Evolutionary conservation across 1,140 invertebrate genomes (phyloP), one percentile per base, ranked within the genome.

Genomic region (Ceratina calcarata): DNA sequence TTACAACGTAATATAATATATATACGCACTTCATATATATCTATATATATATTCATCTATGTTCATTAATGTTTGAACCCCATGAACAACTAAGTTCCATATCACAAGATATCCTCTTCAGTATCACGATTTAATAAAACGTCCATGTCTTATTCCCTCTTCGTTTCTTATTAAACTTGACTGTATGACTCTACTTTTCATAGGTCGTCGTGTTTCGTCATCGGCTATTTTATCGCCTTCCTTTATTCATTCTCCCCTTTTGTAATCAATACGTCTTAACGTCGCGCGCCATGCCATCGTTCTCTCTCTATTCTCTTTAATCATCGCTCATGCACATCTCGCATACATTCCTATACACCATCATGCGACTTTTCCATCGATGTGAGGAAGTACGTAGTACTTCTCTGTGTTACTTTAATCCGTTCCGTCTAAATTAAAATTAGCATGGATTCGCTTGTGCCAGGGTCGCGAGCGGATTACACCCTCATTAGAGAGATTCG

Each of bases 101-200:
- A 90, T 91, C 89, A 90, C 90, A 90, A 89, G 85, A 89, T 87
- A 89, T 88, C 82, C 86, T 87, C 85, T 90, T 88, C 80, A 81
- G 82, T 89, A 89, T 89, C 88, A 89, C 85, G 87, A 88, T 80
- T 85, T 80, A 74, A 68, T 51, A 66, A 67, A 69, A 72, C 60
- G 60, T 75, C 74, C 57, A 65, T 70, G 24, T 64, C 24, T 32
- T 70, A n/a, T 15, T 22, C 51, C 60, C 82, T 68, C 70, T 32
- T 51, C 70, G 22, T 55, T 67, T 79, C 80, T 24, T 69, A 69
- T 15, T 12, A 55, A 32, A 4, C 18, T 57, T 32, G 55, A 73
- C 32, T 24, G 58, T 22, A 49, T 37, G 4, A 15, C 16, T 32
- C 6, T 37, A 58, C 4, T 71, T 62, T 60, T 70, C 49, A 16